Conservation (phyloP, 2,888 invertebrate species). For the Itoplectis maculator region DNA sequence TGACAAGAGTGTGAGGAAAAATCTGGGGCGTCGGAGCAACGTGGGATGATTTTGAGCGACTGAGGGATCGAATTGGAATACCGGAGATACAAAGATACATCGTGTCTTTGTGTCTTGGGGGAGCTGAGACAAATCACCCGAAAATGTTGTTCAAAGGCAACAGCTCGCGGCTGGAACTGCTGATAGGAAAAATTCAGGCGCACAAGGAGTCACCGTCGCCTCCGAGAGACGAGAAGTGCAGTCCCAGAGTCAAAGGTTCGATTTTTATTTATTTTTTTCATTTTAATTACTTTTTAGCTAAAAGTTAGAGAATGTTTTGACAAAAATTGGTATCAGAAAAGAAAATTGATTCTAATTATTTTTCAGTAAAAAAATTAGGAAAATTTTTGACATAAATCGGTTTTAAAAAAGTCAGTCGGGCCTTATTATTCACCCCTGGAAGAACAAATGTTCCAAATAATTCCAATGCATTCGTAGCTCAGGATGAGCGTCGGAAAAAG, state of each 20-base stretch:
- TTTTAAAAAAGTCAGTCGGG: too few relatives aligned
- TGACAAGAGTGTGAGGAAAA: neutral
- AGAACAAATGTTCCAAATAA: too few relatives aligned
- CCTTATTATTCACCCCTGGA: too few relatives aligned
- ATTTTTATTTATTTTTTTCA: neutral
- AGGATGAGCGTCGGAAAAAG: too few relatives aligned
- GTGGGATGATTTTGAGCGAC: neutral
- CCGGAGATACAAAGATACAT: too few relatives aligned
- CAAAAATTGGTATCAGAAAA: too few relatives aligned
- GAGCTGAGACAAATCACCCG: conserved; percentile 61
- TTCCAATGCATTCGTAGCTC: too few relatives aligned
- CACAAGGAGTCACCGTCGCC: conserved; percentile 89
- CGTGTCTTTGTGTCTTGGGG: neutral
- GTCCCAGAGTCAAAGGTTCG: conserved; percentile 78
- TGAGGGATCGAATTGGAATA: neutral
- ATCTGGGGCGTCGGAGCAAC: neutral
- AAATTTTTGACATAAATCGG: too few relatives aligned
- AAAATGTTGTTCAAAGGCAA: conserved; percentile 94
- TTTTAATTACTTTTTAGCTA: too few relatives aligned
- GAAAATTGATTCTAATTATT: too few relatives aligned
- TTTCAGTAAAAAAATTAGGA: too few relatives aligned
- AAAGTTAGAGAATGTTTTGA: too few relatives aligned
- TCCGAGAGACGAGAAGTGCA: conserved; percentile 77
- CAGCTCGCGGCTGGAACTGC: conserved; percentile 92
- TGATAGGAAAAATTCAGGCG: conserved; percentile 95